phyloP scores from a whole-genome alignment of 2,113 vertebrate genomes.

The Ammospiza caudacuta region DNA sequence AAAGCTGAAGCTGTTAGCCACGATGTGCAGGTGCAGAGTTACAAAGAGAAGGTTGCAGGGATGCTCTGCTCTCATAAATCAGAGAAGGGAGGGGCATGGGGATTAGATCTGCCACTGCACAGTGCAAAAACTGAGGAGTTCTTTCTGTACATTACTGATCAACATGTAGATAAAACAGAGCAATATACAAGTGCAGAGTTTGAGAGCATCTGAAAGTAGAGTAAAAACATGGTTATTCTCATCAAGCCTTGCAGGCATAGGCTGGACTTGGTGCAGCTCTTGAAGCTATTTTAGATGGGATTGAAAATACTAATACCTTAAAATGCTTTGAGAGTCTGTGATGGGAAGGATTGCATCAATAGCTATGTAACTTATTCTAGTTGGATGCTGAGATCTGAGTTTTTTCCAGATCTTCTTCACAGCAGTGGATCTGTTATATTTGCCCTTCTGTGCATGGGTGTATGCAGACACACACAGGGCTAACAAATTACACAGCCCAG shows the following conservation, averaged over 20 bases:
- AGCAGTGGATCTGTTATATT: neutral
- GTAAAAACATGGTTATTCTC: neutral
- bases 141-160: neutral
- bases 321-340: neutral
- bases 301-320: neutral
- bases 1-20: neutral
- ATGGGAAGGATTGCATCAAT: neutral
- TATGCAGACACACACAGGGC: neutral
- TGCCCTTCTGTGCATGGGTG: neutral
- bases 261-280: neutral
- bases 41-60: neutral
- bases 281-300: neutral
- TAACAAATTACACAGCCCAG: neutral
- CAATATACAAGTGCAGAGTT: neutral
- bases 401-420: neutral
- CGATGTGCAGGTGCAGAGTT: neutral
- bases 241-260: neutral
- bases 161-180: neutral
- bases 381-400: neutral
- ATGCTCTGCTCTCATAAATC: constrained; percentile 7
- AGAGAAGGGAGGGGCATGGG: neutral
- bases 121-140: neutral
- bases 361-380: neutral
- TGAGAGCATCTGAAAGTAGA: neutral
- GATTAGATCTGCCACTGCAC: neutral